These are phyloP conservation scores for Schizotus pectinicornis DNA, from an alignment of 2,888 invertebrate species.

Conservation along the genomic window DNA sequence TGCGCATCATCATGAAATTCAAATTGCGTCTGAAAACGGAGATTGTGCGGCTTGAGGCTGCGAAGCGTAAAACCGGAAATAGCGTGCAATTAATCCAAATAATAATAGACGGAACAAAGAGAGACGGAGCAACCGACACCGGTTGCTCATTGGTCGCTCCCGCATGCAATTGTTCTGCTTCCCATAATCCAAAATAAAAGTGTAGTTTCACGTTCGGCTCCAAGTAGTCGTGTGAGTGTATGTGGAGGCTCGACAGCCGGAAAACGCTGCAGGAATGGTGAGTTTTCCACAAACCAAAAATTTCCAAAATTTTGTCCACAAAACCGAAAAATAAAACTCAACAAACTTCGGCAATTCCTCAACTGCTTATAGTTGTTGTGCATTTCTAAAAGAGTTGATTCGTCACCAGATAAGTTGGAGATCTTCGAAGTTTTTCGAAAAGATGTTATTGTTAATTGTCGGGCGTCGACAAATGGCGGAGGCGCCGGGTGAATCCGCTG, in stretches of 20 bases:
- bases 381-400: no score
- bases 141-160: slow-evolving; percentile 36
- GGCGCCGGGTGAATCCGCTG: no score
- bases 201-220: slow-evolving; percentile 33
- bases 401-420: no score
- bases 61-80: slow-evolving; percentile 49
- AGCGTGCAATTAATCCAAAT: slow-evolving; percentile 51
- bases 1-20: slow-evolving; percentile 13
- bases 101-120: slow-evolving; percentile 48
- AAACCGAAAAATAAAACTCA: no score
- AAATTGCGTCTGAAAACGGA: slow-evolving; percentile 23
- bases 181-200: slow-evolving; percentile 39
- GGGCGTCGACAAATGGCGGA: no score
- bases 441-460: no score
- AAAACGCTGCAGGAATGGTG: slow-evolving; percentile 17
- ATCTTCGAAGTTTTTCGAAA: no score
- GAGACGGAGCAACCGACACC: slow-evolving; percentile 33
- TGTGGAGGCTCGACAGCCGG: slow-evolving; percentile 14
- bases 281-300: slow-evolving; percentile 1
- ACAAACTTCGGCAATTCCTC: no score
- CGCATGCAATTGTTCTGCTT: slow-evolving; percentile 42
- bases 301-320: no score
- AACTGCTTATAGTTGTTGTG: no score
- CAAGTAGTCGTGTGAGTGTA: slow-evolving; percentile 13
- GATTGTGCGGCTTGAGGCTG: slow-evolving; percentile 12